Evolutionary conservation across 2,113 vertebrate species (phyloP), one percentile per base, ranked within the genome.

Genomic region (Erinaceus europaeus): DNA sequence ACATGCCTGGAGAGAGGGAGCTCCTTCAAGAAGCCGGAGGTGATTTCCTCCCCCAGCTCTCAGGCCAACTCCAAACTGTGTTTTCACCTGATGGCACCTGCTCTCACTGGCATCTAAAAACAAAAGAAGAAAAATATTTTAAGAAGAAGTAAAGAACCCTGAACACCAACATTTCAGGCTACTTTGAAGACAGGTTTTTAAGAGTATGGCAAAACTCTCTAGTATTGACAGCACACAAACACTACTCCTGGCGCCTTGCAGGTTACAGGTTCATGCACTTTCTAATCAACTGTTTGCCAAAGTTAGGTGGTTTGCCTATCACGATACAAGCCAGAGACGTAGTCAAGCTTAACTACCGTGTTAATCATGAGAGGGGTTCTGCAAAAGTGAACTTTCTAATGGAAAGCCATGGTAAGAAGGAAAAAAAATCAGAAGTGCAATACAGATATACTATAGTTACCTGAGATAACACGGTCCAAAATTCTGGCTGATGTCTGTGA

Each of bases 101-200:
- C 94, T 97, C 95, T 96, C 96, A 84, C 76, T 85, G 83, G 96
- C 96, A 95, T 95, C 97, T 98, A 92, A 78, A 89, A 96, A 96
- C 91, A 95, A n/a, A n/a, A 92, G 50, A 94, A 94, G 25, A 74
- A 90, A 93, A 81, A 90, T 14, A 91, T 75, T 76, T 94, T 57
- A 95, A 91, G 92, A 0, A 48, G 27, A 68, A 94, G 55, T 71
- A 72, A 91, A 89, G 67, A 84, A 25, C 38, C 65, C 48, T 80
- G 36, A 85, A 91, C 15, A 79, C 61, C 18, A 95, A 75, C 61
- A 91, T n/a, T 62, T 78, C 42, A 94, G 59, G 73, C 40, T 91
- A 78, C 73, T 94, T 59, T 91, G 69, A 94, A 93, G 55, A 86
- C 25, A 84, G 10, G 27, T 67, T 95, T 95, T 88, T 88, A 93